phyloP scores from a whole-genome alignment of 2,113 vertebrate genomes.

The Bubo scandiacus region DNA sequence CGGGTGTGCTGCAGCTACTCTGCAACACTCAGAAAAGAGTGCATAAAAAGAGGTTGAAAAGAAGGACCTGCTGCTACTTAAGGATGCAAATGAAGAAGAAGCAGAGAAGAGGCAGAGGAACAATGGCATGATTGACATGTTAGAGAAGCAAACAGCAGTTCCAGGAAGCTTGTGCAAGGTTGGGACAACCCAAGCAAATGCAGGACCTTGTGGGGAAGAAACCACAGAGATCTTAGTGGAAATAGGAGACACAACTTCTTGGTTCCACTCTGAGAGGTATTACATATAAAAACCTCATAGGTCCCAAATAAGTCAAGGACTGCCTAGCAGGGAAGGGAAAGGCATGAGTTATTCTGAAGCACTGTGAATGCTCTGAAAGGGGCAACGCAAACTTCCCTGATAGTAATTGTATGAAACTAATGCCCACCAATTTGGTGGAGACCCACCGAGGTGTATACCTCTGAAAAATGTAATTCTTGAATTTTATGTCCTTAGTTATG shows the following conservation, averaged over 20 bases:
- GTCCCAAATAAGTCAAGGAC: background rate
- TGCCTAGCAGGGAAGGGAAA: background rate
- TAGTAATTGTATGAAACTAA: background rate
- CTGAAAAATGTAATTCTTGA: background rate
- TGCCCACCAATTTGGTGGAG: background rate
- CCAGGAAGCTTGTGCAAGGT: background rate
- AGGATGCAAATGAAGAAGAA: background rate
- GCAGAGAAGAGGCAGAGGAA: background rate
- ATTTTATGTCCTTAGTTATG: background rate
- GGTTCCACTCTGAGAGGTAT: background rate
- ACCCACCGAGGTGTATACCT: background rate
- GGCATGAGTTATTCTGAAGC: background rate
- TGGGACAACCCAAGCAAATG: background rate
- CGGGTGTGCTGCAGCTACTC: background rate
- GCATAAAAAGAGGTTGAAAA: background rate
- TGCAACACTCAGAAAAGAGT: background rate
- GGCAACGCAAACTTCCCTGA: background rate
- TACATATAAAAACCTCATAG: background rate
- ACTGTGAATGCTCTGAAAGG: background rate
- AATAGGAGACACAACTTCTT: background rate
- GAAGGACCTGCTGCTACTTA: background rate
- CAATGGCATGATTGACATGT: accelerated
- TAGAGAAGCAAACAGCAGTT: background rate
- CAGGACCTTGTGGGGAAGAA: background rate
- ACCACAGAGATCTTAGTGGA: background rate